These are phyloP conservation scores for Lateolabrax maculatus DNA, from an alignment of 2,797 vertebrate genomes.

Conservation along the genomic window DNA sequence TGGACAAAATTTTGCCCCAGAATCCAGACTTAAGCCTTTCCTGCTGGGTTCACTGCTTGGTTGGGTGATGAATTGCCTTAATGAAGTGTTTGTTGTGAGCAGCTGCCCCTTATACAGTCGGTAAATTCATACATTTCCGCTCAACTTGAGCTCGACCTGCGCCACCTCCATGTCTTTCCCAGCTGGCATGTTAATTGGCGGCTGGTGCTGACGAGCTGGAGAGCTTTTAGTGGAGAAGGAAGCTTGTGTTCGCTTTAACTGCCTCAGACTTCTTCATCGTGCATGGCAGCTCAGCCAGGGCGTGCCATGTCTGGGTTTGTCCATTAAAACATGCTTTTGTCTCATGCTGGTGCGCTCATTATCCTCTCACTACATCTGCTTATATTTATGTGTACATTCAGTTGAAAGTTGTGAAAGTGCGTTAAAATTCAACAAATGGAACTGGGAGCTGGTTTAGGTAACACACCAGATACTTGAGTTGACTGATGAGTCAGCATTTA, in stretches of 20 bases:
- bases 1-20: background rate
- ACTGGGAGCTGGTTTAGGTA: constrained; percentile 23
- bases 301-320: background rate
- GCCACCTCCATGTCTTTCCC: constrained; percentile 31
- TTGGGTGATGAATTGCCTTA: background rate
- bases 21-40: background rate
- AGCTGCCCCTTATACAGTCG: constrained; percentile 43
- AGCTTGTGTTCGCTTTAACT: constrained; percentile 19
- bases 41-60: background rate
- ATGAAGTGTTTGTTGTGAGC: constrained; percentile 41
- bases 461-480: constrained; percentile 38
- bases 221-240: constrained; percentile 8
- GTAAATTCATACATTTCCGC: constrained; percentile 41
- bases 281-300: constrained; percentile 6
- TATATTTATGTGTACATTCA: background rate
- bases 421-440: constrained; percentile 5
- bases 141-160: constrained; percentile 38
- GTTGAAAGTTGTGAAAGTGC: background rate
- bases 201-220: constrained; percentile 48
- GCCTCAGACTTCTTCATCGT: constrained; percentile 18
- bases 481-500: constrained; percentile 44
- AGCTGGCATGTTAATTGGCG: constrained; percentile 58
- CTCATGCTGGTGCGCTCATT: background rate
- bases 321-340: background rate
- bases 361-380: background rate